Conservation (phyloP, 2,797 vertebrate species). For the Mergus octosetaceus region DNA sequence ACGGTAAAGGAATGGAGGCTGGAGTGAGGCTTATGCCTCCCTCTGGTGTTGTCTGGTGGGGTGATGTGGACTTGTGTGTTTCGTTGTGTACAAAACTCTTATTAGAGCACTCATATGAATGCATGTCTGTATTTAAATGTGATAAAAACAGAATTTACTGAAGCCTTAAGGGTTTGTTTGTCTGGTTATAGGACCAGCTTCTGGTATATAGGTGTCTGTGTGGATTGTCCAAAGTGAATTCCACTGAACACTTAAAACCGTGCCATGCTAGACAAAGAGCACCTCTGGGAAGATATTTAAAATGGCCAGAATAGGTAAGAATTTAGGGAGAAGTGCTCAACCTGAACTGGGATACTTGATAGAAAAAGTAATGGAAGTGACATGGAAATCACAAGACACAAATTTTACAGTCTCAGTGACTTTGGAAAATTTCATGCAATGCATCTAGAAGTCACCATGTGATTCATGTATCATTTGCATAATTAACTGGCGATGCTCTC, state of each 20-base stretch:
- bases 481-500: not conserved
- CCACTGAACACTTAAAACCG: not conserved
- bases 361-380: not conserved
- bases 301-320: not conserved
- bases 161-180: not conserved
- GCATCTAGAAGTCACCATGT: not conserved
- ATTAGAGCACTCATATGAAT: not conserved
- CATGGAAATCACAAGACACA: not conserved
- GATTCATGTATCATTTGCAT: not conserved
- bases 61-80: not conserved
- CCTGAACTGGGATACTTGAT: not conserved
- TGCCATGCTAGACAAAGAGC: not conserved
- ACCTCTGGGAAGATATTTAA: not conserved
- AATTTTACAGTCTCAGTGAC: not conserved
- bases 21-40: not conserved
- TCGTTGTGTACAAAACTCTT: not conserved
- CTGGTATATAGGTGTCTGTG: not conserved
- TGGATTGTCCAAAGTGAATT: not conserved
- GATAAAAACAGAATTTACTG: not conserved
- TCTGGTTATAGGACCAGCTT: not conserved
- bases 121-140: not conserved
- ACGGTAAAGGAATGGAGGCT: not conserved
- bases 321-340: not conserved
- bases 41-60: not conserved
- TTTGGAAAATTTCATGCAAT: not conserved